Conservation (phyloP, 2,797 vertebrate genomes). For the Chaenodraco wilsoni region DNA sequence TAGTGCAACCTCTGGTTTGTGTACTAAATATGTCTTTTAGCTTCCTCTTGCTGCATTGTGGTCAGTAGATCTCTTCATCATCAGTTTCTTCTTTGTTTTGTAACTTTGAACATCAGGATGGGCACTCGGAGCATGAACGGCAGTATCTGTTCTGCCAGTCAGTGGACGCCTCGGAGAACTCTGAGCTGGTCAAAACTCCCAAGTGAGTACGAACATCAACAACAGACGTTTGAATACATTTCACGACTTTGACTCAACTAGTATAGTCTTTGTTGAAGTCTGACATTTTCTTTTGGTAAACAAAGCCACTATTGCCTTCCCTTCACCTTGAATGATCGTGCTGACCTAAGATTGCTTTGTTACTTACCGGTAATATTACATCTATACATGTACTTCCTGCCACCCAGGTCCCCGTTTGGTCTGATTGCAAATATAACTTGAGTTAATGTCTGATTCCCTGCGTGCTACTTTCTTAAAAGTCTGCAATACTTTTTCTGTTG, state of each 20-base stretch:
- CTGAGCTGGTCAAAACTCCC: slow-evolving; percentile 93
- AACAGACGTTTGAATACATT: neutral
- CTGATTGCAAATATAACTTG: too few species aligned
- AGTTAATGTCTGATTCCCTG: too few species aligned
- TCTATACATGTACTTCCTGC: too few species aligned
- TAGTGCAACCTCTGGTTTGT: too few species aligned
- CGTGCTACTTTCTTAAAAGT: too few species aligned
- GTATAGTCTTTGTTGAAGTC: neutral
- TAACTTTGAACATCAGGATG: slow-evolving; percentile 82
- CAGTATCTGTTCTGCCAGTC: slow-evolving; percentile 97
- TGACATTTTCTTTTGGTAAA: neutral
- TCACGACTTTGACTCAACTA: neutral
- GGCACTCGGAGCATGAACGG: slow-evolving; percentile 93
- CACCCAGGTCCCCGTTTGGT: too few species aligned
- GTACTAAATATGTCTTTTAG: too few species aligned
- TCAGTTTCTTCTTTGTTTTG: neutral
- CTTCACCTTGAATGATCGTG: neutral
- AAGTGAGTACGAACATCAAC: slow-evolving; percentile 81
- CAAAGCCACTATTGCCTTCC: too few species aligned
- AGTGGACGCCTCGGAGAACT: slow-evolving; percentile 87
- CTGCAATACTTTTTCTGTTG: too few species aligned
- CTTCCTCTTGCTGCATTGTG: neutral
- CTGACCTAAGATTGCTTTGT: neutral
- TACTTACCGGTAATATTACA: too few species aligned
- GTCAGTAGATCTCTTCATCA: neutral